Evolutionary conservation across 2,888 invertebrate species (phyloP).

Genomic region (Euclidia mi): DNA sequence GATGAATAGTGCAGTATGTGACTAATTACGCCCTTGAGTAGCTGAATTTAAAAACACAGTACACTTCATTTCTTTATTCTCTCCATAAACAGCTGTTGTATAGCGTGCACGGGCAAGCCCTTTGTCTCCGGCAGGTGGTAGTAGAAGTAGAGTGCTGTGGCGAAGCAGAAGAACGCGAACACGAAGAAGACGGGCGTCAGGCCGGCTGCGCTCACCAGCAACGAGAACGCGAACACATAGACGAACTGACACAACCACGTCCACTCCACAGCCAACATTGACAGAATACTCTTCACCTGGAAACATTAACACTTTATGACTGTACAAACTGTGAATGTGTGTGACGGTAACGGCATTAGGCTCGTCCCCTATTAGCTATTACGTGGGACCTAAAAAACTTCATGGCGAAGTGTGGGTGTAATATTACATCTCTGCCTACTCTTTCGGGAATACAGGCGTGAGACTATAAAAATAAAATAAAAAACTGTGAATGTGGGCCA

Average conservation of each 20-base stretch:
- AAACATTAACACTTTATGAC: background rate
- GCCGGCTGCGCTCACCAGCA: constrained; percentile 59
- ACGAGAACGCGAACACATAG: background rate
- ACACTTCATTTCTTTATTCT: constrained; percentile 21
- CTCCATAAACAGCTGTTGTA: constrained; percentile 60
- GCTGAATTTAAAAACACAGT: too few relatives aligned
- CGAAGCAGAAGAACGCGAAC: constrained; percentile 65
- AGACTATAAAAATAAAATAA: too few relatives aligned
- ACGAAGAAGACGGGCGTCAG: constrained; percentile 74
- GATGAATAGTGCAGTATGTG: too few relatives aligned
- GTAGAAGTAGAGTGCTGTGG: constrained; percentile 58
- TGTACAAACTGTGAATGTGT: too few relatives aligned
- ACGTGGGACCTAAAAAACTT: too few relatives aligned
- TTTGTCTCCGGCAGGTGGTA: constrained; percentile 72
- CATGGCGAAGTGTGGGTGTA: too few relatives aligned
- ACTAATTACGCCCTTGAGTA: too few relatives aligned
- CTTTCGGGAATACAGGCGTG: too few relatives aligned
- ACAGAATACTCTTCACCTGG: constrained; percentile 4
- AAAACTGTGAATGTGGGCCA: too few relatives aligned
- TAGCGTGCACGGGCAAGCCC: constrained; percentile 66
- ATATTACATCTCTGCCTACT: too few relatives aligned
- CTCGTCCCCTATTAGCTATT: too few relatives aligned
- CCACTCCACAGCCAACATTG: constrained; percentile 5
- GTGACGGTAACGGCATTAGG: too few relatives aligned
- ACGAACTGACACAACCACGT: background rate